Evolutionary conservation across 2,888 invertebrate genomes (phyloP), one percentile per base, ranked within the genome.

Genomic region (Temnothorax unifasciatus): DNA sequence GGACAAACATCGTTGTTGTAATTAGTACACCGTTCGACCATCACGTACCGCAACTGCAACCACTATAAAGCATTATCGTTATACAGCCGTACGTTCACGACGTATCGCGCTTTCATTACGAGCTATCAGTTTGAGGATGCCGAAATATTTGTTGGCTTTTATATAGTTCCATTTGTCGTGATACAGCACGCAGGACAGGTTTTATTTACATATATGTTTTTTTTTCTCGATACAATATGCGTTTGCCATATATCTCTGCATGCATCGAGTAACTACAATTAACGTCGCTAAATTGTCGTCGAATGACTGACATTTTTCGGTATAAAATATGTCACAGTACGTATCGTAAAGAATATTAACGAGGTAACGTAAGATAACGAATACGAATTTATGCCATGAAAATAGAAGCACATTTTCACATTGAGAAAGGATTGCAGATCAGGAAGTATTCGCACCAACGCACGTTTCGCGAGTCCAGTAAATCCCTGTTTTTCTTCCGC

Each of bases 401-500:
- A 84, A 86, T 77, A 85, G 64, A 84, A 59, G 59, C 50, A 57
- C 50, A 83, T 79, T 68, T 6, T 6, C 5, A 34, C 54, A 83
- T 87, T 66, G 77, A 59, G 21, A 8, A 47, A 61, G 50, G 57
- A 74, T 85, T 84, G 61, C 54, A 59, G 61, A 50, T 41, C 76
- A 38, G 21, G 21, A 18, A 34, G 59, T 66, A 71, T 84, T 59
- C 68, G 69, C 50, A 5, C 5, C 52, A 41, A 59, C 21, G 82
- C 66, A 84, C 29, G 57, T 82, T 86, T 47, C 3, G 38, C 54
- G 74, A 87, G 69, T 82, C 81, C 71, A 44, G 63, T 25, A 73
- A 82, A 89, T 79, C 77, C 64, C 61, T 18, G n/a, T n/a, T 69
- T 74, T 38, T 44, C 29, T 84, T 82, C 73, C 61, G 77, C 47